Evolutionary conservation across 2,113 vertebrate species (phyloP).

Genomic region (Pteronura brasiliensis): DNA sequence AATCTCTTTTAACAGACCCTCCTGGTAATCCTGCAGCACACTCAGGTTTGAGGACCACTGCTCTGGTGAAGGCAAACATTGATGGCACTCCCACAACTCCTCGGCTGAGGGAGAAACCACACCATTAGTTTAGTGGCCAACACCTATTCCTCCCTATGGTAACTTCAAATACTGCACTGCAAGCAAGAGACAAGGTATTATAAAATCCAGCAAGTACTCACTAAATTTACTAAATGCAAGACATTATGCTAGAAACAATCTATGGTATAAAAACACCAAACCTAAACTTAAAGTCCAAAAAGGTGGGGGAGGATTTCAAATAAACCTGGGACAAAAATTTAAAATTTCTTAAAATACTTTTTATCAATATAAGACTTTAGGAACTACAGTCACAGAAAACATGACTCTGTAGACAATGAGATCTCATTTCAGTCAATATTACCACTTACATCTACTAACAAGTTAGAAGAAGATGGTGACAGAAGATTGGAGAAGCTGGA

Average conservation of each 20-base stretch:
- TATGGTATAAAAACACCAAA: conserved; percentile 7
- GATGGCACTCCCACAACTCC: not conserved
- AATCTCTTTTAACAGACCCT: not conserved
- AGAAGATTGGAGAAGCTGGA: not conserved
- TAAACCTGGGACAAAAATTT: not conserved
- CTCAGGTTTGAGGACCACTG: not conserved
- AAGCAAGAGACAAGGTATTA: not conserved
- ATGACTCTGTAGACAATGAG: conserved; percentile 30
- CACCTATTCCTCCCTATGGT: not conserved
- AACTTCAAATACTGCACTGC: not conserved
- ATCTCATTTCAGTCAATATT: not conserved
- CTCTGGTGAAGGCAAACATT: not conserved
- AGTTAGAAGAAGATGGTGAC: not conserved
- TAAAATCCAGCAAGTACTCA: not conserved
- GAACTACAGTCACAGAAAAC: conserved; percentile 36
- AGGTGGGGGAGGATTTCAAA: not conserved
- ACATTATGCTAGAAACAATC: not conserved
- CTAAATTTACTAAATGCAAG: conserved; percentile 1
- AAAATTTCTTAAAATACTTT: conserved; percentile 22
- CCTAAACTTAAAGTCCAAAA: not conserved
- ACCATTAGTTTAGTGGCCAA: not conserved
- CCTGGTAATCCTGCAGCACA: not conserved
- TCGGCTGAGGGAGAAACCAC: not conserved
- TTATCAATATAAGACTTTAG: conserved; percentile 15
- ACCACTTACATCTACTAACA: not conserved